Evolutionary conservation across 2,113 vertebrate species (phyloP).

Genomic region (Podarcis muralis): DNA sequence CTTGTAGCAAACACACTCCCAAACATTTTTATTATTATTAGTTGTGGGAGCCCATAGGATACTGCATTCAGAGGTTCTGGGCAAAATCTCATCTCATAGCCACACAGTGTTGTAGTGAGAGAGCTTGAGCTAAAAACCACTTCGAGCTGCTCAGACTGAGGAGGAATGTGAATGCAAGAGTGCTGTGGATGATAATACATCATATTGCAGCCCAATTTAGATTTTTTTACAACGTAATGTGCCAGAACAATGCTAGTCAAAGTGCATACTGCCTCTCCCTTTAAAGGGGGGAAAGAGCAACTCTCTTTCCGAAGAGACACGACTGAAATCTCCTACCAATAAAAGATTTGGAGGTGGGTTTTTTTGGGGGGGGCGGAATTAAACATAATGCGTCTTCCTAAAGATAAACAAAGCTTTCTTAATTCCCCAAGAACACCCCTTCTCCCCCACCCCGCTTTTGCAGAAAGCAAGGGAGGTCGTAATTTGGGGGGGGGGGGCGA

Average conservation of each 20-base stretch:
- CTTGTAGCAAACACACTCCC: background rate
- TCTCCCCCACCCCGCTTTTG: fast-evolving
- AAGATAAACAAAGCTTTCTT: background rate
- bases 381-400: background rate
- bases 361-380: background rate
- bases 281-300: background rate
- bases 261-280: background rate
- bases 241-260: background rate
- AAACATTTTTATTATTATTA: background rate
- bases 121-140: background rate
- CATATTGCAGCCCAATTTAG: background rate
- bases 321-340: fast-evolving
- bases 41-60: background rate
- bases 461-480: background rate
- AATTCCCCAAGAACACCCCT: background rate
- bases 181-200: background rate
- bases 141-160: background rate
- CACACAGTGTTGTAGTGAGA: background rate
- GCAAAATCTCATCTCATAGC: background rate
- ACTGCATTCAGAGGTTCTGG: background rate
- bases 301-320: background rate
- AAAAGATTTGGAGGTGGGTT: background rate
- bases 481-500: background rate
- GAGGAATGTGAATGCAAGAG: background rate
- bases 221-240: background rate